These are phyloP conservation scores for Cistogaster globosa DNA, from an alignment of 2,888 invertebrate species.

Conservation along the genomic window DNA sequence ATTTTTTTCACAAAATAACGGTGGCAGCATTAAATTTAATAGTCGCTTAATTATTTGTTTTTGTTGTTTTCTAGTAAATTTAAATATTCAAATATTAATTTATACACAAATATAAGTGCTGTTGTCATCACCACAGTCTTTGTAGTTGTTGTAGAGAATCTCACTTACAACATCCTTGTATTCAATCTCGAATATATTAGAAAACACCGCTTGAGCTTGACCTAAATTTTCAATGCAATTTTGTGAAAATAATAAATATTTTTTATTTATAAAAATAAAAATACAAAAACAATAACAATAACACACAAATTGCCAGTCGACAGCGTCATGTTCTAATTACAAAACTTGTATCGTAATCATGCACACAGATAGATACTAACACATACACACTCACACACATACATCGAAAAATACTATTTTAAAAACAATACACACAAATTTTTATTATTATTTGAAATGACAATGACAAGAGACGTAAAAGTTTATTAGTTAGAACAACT, in stretches of 20 bases:
- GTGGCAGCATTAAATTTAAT: too few species aligned
- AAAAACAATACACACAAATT: too few species aligned
- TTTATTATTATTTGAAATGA: slow-evolving; percentile 1
- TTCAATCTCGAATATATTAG: slow-evolving; percentile 81
- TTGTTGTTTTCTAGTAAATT: background rate
- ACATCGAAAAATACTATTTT: background rate
- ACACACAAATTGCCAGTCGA: slow-evolving; percentile 51
- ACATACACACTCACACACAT: background rate
- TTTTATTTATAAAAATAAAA: slow-evolving; percentile 33
- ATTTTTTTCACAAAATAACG: too few species aligned
- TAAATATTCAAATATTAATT: slow-evolving; percentile 4
- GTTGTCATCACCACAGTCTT: slow-evolving; percentile 72
- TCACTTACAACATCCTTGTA: slow-evolving; percentile 78
- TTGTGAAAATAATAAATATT: slow-evolving; percentile 58
- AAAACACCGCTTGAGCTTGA: slow-evolving; percentile 79
- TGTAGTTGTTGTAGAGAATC: slow-evolving; percentile 47
- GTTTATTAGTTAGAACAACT: slow-evolving; percentile 5
- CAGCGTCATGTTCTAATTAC: slow-evolving; percentile 72
- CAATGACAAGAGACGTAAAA: slow-evolving; percentile 30
- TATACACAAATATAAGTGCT: background rate
- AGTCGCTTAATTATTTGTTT: too few species aligned
- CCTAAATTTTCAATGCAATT: slow-evolving; percentile 77
- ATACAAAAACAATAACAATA: too few species aligned
- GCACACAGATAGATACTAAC: background rate
- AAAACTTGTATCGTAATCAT: slow-evolving; percentile 40